Evolutionary conservation across 2,888 invertebrate genomes (phyloP).

Genomic region (Dorcus parallelipipedus): DNA sequence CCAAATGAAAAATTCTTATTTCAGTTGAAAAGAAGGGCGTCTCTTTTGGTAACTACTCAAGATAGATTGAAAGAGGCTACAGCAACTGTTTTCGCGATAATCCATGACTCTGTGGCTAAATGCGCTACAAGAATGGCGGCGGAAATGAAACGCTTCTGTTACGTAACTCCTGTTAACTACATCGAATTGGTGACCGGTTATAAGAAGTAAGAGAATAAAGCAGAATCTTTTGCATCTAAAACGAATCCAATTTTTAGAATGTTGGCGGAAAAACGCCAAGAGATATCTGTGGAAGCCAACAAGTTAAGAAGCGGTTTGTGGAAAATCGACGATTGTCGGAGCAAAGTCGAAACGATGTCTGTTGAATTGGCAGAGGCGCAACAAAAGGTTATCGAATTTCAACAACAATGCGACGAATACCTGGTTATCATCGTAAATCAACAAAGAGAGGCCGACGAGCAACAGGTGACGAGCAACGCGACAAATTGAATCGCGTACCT

Average conservation of each 20-base stretch:
- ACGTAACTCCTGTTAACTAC: slow-evolving; percentile 87
- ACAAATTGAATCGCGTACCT: not conserved
- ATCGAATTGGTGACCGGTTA: slow-evolving; percentile 81
- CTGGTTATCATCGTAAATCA: slow-evolving; percentile 78
- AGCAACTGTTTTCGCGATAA: slow-evolving; percentile 73
- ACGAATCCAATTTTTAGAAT: slow-evolving; percentile 52
- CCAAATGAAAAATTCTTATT: not conserved
- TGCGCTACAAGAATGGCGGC: slow-evolving; percentile 69
- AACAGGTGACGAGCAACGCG: slow-evolving; percentile 48
- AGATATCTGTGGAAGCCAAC: slow-evolving; percentile 70
- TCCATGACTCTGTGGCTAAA: slow-evolving; percentile 78
- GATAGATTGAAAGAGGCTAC: slow-evolving; percentile 62
- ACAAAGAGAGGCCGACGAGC: slow-evolving; percentile 79
- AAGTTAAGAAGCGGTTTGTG: slow-evolving; percentile 78
- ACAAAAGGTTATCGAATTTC: slow-evolving; percentile 71
- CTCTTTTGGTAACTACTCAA: slow-evolving; percentile 48
- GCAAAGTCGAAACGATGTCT: slow-evolving; percentile 79
- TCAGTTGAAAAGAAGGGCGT: slow-evolving; percentile 41
- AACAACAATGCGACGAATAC: slow-evolving; percentile 82
- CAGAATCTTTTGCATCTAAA: not conserved
- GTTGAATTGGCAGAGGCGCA: slow-evolving; percentile 76
- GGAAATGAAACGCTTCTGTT: slow-evolving; percentile 78
- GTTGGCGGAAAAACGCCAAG: slow-evolving; percentile 66
- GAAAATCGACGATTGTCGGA: slow-evolving; percentile 83
- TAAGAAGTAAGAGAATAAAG: slow-evolving; percentile 59